Base-by-base conservation (phyloP, 1,140 invertebrate species). In the Goniozus legneri region DNA sequence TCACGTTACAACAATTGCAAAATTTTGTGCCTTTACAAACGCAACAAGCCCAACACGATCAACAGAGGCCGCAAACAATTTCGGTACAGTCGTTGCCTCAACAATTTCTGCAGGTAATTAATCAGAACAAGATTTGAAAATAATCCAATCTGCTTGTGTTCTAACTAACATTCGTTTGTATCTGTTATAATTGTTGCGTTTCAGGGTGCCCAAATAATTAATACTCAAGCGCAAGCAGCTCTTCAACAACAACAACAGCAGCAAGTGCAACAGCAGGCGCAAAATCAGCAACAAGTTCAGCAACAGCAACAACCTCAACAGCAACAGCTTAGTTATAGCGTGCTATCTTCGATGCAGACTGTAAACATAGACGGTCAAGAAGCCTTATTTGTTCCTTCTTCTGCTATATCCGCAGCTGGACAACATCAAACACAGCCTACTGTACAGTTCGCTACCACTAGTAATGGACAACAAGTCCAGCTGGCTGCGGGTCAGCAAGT, bases 291-390 rank as follows among this genome's bases (percentile, higher is more conserved):
- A 20, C 55, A 53, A 42, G 69, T 54, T 18, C 73, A 67, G 45
- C 69, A 76, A 51, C 77, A 79, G 60, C 70, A 65, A 14, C 76
- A 76, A 18, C 64, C 77, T 0, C 78, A 60, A 45, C 80, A 74
- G 56, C 79, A 76, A 60, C 76, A 69, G 62, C 61, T 73, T 43
- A 84, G 82, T 12, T 87, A 86, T 64, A 87, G 79, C 50, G 77
- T 83, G 2, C 77, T 82, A 21, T 77, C 80, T 19, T 83, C 84
- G 27, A 86, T 92, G 81, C 92, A 95, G 71, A 89, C 90, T 0
- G 87, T 96, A 7, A 93, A 89, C 15, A 88, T 95, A 4, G 92
- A 95, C 71, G 92, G 92, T 0, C 92, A 95, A 64, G 93, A 95
- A 65, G 91, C 91, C 0, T 79, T 95, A 16, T 90, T 95, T 67